Percentiles rank a stretch among this genome's conserved stretches.
These are phyloP conservation scores for Brachymystax lenok DNA, from an alignment of 2,797 vertebrate species.

Conservation along the genomic window DNA sequence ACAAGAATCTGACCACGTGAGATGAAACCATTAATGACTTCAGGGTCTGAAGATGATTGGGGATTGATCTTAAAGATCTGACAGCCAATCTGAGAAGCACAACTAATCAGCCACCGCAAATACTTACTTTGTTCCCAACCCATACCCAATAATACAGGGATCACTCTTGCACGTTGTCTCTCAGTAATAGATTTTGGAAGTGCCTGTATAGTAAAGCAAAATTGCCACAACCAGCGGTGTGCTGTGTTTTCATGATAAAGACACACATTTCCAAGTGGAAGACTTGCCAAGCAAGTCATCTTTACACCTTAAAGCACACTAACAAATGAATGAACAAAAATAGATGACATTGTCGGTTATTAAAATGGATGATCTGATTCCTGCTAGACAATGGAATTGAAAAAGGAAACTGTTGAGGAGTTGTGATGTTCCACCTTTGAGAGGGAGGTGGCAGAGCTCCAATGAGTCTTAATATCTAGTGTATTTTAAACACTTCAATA, in stretches of 20 bases:
- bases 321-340: conserved; percentile 39
- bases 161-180: conserved; percentile 19
- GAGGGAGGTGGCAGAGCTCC: neutral
- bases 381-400: conserved; percentile 8
- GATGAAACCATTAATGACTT: conserved; percentile 41
- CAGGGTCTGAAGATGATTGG: conserved; percentile 6
- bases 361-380: conserved; percentile 40
- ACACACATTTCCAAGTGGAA: conserved; percentile 15
- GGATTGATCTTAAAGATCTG: conserved; percentile 29
- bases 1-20: no score
- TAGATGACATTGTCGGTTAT: conserved; percentile 47
- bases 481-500: neutral
- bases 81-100: conserved; percentile 27
- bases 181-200: conserved; percentile 31
- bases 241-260: conserved; percentile 23
- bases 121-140: conserved; percentile 27
- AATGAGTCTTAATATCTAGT: conserved; percentile 4
- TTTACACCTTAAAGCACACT: conserved; percentile 23
- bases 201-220: conserved; percentile 21
- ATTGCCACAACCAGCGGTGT: conserved; percentile 22
- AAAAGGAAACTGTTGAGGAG: conserved; percentile 11
- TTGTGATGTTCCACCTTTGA: neutral
- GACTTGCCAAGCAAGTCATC: conserved; percentile 27
- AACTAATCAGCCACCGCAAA: conserved; percentile 15
- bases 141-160: conserved; percentile 28